Base-by-base conservation (phyloP, 2,888 invertebrate species). In the Thumatha senex region DNA sequence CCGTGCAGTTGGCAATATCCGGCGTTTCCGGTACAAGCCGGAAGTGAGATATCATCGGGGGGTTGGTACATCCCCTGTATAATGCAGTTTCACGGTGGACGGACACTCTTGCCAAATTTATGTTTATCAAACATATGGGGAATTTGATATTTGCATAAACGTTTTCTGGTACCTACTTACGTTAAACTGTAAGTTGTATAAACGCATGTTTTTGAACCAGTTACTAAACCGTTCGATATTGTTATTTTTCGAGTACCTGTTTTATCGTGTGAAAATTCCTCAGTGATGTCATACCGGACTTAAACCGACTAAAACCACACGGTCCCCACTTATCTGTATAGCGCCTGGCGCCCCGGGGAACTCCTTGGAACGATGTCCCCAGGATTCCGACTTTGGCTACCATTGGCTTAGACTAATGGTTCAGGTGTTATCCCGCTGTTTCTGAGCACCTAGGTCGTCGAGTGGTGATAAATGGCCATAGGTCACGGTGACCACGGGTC, bases 1-100 rank as follows among this genome's bases (percentile, higher is more conserved):
- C 53, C 70, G 70, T 61, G 54, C 63, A 69, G 61, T 69, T 58
- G 61, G 72, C 72, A 73, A 74, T 72, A 74, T 76, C 75, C 73
- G 68, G 63, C 56, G 44, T 44, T 44, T 44, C 51, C 47, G 42
- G 48, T 54, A 58, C 62, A 54, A 54, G 59, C 59, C 69, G 74
- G 72, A 69, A 67, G 49, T 43, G 55, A 61, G 67, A 67, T 67
- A 72, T 48, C 58, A 74, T 67, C 67, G 58, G 54, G 55, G n/a
- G 66, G 62, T 61, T 53, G 60, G 60, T 35, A 62, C 66, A 66
- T 68, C 66, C 69, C 66, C 45, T 45, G 39, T 46, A 39, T 58
- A 61, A 55, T 57, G 48, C 56, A 58, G 46, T 57, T 69, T 56
- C 57, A 63, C 55, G 58, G 57, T 58, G 54, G 40, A 49, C 53